Evolutionary conservation across 2,113 vertebrate genomes (phyloP).

Genomic region (Myiagra hebetior): DNA sequence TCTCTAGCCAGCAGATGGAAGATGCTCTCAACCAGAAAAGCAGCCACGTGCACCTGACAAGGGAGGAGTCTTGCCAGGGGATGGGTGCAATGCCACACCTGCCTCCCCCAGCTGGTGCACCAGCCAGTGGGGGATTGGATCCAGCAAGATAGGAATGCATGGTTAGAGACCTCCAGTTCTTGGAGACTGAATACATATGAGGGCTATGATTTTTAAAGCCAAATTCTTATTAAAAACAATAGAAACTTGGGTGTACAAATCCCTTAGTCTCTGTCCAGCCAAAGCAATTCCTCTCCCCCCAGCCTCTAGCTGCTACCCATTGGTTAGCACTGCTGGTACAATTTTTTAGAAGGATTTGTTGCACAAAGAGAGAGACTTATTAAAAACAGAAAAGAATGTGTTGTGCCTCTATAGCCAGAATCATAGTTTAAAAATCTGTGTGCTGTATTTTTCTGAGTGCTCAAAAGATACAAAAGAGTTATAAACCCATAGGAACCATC

Average conservation of each 20-base stretch:
- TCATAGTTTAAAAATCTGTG: conserved; percentile 22
- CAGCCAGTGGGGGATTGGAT: not conserved
- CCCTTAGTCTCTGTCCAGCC: conserved; percentile 43
- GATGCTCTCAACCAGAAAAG: not conserved
- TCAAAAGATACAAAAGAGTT: conserved; percentile 2
- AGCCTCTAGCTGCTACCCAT: conserved; percentile 27
- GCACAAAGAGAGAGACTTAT: conserved; percentile 57
- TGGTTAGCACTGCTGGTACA: conserved; percentile 39
- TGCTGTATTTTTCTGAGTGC: not conserved
- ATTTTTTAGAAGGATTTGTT: conserved; percentile 52
- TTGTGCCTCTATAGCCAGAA: conserved; percentile 30
- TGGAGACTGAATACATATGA: conserved; percentile 1
- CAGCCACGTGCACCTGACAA: not conserved
- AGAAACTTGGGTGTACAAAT: conserved; percentile 48
- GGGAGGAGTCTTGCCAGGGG: not conserved
- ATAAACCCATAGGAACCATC: not conserved
- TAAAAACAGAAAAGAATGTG: conserved; percentile 65
- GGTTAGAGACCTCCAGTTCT: conserved; percentile 15
- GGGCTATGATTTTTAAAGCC: not conserved
- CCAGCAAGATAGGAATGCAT: not conserved
- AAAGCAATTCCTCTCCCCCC: conserved; percentile 30
- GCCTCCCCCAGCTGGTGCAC: not conserved
- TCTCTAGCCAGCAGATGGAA: not conserved
- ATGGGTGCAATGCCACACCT: not conserved
- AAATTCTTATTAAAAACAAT: conserved; percentile 59